These are phyloP conservation scores for Catocala sponsa DNA, from an alignment of 2,888 invertebrate species.

Conservation along the genomic window DNA sequence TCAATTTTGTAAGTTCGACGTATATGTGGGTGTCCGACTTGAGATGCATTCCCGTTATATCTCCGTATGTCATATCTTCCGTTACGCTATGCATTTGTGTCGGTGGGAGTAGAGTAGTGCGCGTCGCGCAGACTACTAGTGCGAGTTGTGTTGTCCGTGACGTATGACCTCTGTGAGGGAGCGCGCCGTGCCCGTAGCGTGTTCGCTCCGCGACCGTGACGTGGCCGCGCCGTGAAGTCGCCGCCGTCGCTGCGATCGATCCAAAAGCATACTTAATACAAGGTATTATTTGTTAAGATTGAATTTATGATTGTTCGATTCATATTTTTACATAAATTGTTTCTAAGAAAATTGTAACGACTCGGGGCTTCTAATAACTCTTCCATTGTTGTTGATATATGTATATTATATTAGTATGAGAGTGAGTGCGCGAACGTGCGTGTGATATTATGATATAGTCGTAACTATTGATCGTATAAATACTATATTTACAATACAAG, in stretches of 20 bases:
- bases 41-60: slow-evolving; percentile 76
- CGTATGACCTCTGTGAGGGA: slow-evolving; percentile 67
- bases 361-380: slow-evolving; percentile 79
- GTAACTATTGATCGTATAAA: slow-evolving; percentile 46
- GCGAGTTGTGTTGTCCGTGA: slow-evolving; percentile 58
- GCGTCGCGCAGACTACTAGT: slow-evolving; percentile 32
- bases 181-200: slow-evolving; percentile 7
- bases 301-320: slow-evolving; percentile 41
- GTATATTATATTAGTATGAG: slow-evolving; percentile 58
- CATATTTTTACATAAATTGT: slow-evolving; percentile 49
- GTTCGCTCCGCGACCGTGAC: no score
- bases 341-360: slow-evolving; percentile 62
- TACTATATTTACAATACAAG: slow-evolving; percentile 65
- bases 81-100: slow-evolving; percentile 72
- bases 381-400: slow-evolving; percentile 80
- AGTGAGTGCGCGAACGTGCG: slow-evolving; percentile 63
- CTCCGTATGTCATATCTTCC: slow-evolving; percentile 66
- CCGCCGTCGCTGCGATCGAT: slow-evolving; percentile 34
- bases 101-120: slow-evolving; percentile 38
- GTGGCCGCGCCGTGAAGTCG: background rate
- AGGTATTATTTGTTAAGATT: slow-evolving; percentile 51
- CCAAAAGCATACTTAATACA: slow-evolving; percentile 49
- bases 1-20: slow-evolving; percentile 77
- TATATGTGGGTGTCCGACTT: slow-evolving; percentile 65
- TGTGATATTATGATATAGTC: slow-evolving; percentile 58